A percentile compares a stretch with the other conserved stretches of the same genome.
Evolutionary conservation across 1,140 invertebrate species (phyloP).

Genomic region (Drosophila sechellia): DNA sequence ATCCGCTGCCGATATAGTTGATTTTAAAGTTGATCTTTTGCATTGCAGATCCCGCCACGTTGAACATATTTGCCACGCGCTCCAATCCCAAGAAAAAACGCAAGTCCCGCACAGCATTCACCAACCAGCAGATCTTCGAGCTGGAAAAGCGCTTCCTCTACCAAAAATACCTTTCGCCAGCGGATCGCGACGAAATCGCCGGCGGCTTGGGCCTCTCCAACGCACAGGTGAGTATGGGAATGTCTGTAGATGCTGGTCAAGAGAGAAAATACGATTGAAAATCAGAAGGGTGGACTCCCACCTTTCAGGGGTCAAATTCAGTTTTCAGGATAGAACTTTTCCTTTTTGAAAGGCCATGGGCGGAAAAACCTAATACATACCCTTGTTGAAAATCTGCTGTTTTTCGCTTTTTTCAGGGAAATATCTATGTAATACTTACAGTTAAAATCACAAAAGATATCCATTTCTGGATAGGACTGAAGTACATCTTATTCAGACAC

Average conservation of each 20-base stretch:
- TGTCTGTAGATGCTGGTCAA: neutral
- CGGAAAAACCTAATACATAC: too few relatives aligned
- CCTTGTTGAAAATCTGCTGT: too few relatives aligned
- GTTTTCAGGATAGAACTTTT: too few relatives aligned
- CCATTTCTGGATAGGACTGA: too few relatives aligned
- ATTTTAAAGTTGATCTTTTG: conserved; percentile 10
- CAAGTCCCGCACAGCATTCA: conserved; percentile 99
- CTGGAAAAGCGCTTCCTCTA: conserved; percentile 98
- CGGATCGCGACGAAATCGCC: conserved; percentile 98
- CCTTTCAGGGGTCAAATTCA: too few relatives aligned
- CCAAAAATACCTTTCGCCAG: conserved; percentile 98
- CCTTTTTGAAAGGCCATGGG: too few relatives aligned
- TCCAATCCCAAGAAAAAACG: conserved; percentile 98
- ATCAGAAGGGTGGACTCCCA: too few relatives aligned
- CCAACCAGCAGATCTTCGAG: conserved; percentile 99
- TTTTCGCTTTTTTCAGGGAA: too few relatives aligned
- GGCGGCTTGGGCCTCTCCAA: conserved; percentile 96
- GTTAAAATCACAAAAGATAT: too few relatives aligned
- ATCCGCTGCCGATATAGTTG: neutral
- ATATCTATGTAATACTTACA: too few relatives aligned
- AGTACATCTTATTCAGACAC: too few relatives aligned
- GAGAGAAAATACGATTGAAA: neutral
- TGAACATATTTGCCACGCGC: conserved; percentile 95
- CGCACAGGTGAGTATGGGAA: conserved; percentile 89
- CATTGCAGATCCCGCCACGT: conserved; percentile 85